Conservation (phyloP, 2,113 vertebrate species). For the Montifringilla adamsi region DNA sequence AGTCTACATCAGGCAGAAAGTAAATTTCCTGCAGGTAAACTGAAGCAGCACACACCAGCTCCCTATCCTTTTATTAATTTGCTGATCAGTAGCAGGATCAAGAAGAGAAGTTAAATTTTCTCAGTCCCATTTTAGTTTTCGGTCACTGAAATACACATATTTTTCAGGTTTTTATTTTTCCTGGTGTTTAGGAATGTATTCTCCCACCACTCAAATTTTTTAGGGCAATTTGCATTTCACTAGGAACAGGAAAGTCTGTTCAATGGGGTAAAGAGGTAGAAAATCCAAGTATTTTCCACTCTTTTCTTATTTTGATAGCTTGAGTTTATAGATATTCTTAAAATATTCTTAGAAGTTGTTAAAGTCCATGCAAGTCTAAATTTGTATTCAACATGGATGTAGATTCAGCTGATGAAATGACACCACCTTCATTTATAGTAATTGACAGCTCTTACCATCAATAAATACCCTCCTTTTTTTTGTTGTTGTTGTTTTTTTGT, state of each 20-base stretch:
- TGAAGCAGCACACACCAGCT: neutral
- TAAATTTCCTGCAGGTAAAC: neutral
- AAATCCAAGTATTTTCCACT: neutral
- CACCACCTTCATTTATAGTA: neutral
- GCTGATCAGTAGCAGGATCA: neutral
- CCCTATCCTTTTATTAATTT: neutral
- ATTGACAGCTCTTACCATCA: neutral
- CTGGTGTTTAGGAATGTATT: neutral
- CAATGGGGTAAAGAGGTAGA: neutral
- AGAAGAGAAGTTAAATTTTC: neutral
- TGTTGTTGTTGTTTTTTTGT: neutral
- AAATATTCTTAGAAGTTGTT: neutral
- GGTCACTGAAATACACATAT: neutral
- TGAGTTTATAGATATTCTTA: neutral
- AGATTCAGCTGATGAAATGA: neutral
- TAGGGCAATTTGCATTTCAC: neutral
- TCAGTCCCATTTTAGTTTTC: neutral
- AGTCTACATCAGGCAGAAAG: neutral
- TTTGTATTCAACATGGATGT: neutral
- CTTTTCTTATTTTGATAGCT: neutral
- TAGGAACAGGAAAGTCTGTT: neutral
- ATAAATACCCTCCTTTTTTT: neutral
- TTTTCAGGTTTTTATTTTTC: neutral
- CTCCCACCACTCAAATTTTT: neutral
- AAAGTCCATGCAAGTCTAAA: neutral